Base-by-base conservation (phyloP, 2,113 vertebrate species). In the Dipodomys stephensi region DNA sequence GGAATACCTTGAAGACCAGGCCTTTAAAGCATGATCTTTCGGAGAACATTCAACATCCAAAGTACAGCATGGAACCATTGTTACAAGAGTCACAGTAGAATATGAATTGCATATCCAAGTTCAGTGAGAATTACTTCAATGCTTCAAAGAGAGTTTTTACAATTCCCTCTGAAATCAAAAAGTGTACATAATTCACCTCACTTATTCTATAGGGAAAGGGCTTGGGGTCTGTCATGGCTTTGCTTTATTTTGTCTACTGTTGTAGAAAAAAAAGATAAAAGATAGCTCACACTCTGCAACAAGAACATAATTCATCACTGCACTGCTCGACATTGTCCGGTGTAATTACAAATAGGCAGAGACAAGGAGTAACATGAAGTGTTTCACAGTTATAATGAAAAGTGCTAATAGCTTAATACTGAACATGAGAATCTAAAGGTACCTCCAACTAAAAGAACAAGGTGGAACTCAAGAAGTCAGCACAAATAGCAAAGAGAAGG, bases 341-440 rank as follows among this genome's bases (percentile, higher is more conserved):
- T 71, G 22, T 44, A 62, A 83, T 46, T 49, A 49, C 8, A 87
- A 77, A 57, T 9, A 72, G 19, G 0, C 64, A 78, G 49, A 87
- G 27, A 74, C 49, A 72, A 79, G 76, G 13, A 88, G 28, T 15
- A 83, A 12, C 20, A 83, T 46, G 18, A 27, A 86, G 4, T 64
- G 39, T 35, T 32, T 23, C 76, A 46, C 49, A 19, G 2, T 46
- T 87, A 87, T 57, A 87, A 85, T 67, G n/a, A 85, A 95, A 84
- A 81, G 15, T 39, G 7, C 69, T 82, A 46, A 85, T 62, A 79
- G 6, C 67, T 82, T 77, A 87, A 89, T 77, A 78, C 30, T 39
- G 60, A 46, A 92, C n/a, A 28, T 6, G 3, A 78, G 53, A 90
- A 77, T 85, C 30, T 95, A 30, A 92, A 96, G 79, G 22, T 9